A percentile compares a stretch with the other conserved stretches of the same genome.
Evolutionary conservation across 2,888 invertebrate genomes (phyloP).

Genomic region (Acanthosepion pharaonis): DNA sequence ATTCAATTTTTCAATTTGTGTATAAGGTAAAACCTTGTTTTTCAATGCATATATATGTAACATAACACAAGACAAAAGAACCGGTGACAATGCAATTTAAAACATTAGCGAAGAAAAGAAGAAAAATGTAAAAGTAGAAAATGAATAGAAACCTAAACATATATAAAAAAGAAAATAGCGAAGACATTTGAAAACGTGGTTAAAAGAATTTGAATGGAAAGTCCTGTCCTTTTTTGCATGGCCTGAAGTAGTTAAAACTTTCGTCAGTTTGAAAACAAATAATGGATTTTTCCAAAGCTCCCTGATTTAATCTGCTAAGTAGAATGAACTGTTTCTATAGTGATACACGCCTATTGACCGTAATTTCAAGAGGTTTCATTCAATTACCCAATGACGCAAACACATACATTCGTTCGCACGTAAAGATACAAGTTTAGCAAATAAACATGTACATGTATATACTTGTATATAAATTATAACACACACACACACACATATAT

Average conservation of each 20-base stretch:
- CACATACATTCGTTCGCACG: not conserved
- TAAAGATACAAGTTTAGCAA: not conserved
- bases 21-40: not conserved
- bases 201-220: not conserved
- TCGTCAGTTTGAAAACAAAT: conserved; percentile 20
- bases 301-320: conserved; percentile 1
- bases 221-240: not conserved
- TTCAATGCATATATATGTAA: not conserved
- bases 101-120: not conserved
- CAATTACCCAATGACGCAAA: not conserved
- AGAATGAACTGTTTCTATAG: not conserved
- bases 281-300: not conserved
- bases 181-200: not conserved
- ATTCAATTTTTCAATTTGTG: not conserved
- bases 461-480: not conserved
- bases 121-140: not conserved
- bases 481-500: not conserved
- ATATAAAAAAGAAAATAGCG: not conserved
- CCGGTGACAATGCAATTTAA: not conserved
- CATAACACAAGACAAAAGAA: not conserved
- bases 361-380: not conserved
- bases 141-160: not conserved
- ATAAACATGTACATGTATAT: not conserved
- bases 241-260: conserved; percentile 33
- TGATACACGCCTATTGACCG: not conserved